Evolutionary conservation across 2,888 invertebrate species (phyloP).

Genomic region (Micropterix aruncella): DNA sequence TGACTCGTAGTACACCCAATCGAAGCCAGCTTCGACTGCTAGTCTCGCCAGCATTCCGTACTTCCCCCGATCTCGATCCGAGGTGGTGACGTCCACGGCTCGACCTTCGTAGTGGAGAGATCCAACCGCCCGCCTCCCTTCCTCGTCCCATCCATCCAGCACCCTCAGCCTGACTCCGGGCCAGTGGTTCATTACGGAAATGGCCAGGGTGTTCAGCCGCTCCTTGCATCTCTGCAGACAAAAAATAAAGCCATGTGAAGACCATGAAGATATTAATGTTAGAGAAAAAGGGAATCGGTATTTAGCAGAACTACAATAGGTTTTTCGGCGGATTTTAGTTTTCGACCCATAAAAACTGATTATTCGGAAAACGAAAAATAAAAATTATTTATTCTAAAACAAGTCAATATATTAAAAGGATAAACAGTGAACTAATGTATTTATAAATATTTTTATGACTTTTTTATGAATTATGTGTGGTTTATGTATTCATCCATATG

Average conservation of each 20-base stretch:
- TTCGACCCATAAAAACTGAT: no score
- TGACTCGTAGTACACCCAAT: conserved; percentile 96
- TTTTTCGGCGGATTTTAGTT: no score
- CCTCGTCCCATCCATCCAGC: conserved; percentile 93
- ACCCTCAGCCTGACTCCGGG: conserved; percentile 87
- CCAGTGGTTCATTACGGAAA: conserved; percentile 97
- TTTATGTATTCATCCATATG: no score
- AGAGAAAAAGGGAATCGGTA: no score
- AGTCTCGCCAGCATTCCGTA: conserved; percentile 92
- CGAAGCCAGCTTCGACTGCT: conserved; percentile 94
- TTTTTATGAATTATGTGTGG: no score
- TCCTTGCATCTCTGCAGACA: conserved; percentile 86
- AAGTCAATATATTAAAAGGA: no score
- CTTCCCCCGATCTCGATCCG: conserved; percentile 84
- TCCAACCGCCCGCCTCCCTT: conserved; percentile 58
- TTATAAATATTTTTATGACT: no score
- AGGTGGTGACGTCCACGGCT: conserved; percentile 91
- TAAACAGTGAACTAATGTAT: no score
- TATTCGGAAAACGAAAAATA: no score
- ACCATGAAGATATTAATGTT: background rate
- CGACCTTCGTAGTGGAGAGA: conserved; percentile 94
- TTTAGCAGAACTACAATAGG: no score
- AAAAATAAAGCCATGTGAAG: conserved; percentile 9
- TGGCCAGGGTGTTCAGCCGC: conserved; percentile 84
- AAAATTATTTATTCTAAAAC: no score